Percentiles rank a stretch among this genome's conserved stretches.
Evolutionary conservation across 2,888 invertebrate genomes (phyloP).

Genomic region (Amiota mariae): DNA sequence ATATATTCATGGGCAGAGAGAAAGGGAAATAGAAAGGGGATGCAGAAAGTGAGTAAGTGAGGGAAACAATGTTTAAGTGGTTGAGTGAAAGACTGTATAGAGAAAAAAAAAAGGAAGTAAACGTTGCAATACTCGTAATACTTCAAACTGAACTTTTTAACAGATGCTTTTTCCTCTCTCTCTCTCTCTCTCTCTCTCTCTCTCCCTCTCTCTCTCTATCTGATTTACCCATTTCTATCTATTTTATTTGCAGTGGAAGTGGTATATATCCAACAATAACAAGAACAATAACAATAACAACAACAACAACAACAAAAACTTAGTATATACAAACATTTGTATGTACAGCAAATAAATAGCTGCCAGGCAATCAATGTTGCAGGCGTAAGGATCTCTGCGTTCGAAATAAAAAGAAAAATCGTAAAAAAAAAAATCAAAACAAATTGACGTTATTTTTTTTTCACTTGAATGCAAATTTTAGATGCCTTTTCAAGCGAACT

Average conservation of each 20-base stretch:
- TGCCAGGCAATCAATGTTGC: conserved; percentile 11
- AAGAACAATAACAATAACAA: too few relatives aligned
- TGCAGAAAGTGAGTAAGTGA: not conserved
- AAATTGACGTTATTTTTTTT: conserved; percentile 20
- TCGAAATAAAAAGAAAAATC: not conserved
- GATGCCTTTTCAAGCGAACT: not conserved
- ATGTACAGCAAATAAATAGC: not conserved
- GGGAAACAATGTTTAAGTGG: not conserved
- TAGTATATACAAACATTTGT: not conserved
- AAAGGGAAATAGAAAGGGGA: not conserved
- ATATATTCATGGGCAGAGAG: not conserved
- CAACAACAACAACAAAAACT: too few relatives aligned
- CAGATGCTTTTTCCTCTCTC: too few relatives aligned
- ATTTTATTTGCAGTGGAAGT: not conserved
- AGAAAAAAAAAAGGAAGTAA: conserved; percentile 12
- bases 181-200: not conserved
- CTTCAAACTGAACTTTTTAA: conserved; percentile 42
- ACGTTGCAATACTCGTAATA: conserved; percentile 33
- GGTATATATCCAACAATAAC: conserved; percentile 8
- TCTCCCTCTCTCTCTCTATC: not conserved
- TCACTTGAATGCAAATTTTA: conserved; percentile 24
- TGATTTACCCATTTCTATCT: not conserved
- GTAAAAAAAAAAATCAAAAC: conserved; percentile 8
- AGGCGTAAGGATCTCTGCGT: not conserved
- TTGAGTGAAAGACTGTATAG: not conserved